Evolutionary conservation across 2,797 vertebrate species (phyloP).

Genomic region (Mionectes olivaceus): DNA sequence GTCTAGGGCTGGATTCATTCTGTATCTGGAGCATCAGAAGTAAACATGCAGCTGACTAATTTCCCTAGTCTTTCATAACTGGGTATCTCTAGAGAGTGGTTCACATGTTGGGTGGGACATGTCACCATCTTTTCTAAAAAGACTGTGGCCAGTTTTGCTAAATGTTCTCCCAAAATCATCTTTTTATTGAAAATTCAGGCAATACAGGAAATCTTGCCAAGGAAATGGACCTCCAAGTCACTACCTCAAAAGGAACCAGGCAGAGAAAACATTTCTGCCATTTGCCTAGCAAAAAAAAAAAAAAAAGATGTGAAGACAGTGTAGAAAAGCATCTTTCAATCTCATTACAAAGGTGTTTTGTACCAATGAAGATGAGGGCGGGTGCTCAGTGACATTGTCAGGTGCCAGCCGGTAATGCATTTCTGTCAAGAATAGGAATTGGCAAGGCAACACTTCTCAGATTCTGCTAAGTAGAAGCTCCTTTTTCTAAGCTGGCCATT

Average conservation of each 20-base stretch:
- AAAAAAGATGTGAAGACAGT: neutral
- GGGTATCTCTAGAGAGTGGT: neutral
- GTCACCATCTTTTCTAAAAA: neutral
- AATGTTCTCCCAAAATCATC: neutral
- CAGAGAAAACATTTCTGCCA: neutral
- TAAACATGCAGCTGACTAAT: neutral
- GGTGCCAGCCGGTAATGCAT: neutral
- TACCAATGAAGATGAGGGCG: neutral
- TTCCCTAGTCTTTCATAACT: neutral
- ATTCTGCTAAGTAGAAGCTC: neutral
- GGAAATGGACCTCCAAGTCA: neutral
- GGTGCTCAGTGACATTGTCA: neutral
- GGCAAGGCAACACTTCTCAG: neutral
- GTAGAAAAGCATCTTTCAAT: neutral
- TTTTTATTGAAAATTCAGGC: neutral
- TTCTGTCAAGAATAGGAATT: neutral
- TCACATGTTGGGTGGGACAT: neutral
- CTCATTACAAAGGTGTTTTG: neutral
- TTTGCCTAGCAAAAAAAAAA: neutral
- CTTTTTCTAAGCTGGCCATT: neutral
- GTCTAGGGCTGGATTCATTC: neutral
- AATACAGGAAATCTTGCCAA: neutral
- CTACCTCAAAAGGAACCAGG: neutral
- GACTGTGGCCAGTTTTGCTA: neutral
- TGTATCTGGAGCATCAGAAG: neutral